Evolutionary conservation across 2,113 vertebrate genomes (phyloP).

Genomic region (Gadus macrocephalus): DNA sequence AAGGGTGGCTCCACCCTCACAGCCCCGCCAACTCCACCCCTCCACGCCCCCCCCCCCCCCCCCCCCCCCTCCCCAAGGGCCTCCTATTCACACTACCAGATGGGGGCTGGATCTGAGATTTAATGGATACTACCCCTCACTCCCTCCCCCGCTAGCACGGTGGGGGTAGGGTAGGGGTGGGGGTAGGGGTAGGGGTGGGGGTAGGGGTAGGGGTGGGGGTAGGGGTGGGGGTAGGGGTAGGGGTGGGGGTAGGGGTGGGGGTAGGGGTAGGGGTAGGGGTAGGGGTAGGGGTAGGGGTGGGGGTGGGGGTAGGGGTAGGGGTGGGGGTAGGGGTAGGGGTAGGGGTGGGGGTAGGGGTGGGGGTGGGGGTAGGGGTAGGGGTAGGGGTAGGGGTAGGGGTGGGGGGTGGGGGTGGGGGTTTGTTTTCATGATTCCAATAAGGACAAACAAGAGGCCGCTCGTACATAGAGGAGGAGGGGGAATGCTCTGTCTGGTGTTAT

Average conservation of each 20-base stretch:
- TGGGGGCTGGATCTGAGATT: slow-evolving; percentile 65
- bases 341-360: too few species aligned
- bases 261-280: not conserved
- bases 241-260: too few species aligned
- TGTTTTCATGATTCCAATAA: slow-evolving; percentile 17
- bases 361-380: too few species aligned
- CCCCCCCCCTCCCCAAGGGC: slow-evolving; percentile 31
- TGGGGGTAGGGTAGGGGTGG: too few species aligned
- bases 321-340: too few species aligned
- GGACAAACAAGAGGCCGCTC: slow-evolving; percentile 19
- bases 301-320: not conserved
- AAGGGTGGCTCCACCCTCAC: slow-evolving; percentile 46
- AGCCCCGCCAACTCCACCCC: slow-evolving; percentile 6
- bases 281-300: too few species aligned
- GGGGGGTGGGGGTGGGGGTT: slow-evolving; percentile 1
- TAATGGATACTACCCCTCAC: slow-evolving; percentile 64
- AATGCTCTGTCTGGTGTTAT: too few species aligned
- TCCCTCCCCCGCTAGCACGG: slow-evolving; percentile 26
- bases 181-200: too few species aligned
- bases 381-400: too few species aligned
- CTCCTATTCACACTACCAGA: slow-evolving; percentile 68
- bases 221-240: too few species aligned
- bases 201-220: too few species aligned
- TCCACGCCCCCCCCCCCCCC: not conserved
- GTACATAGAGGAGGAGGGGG: not conserved